These are phyloP conservation scores for Nomada hirtipes DNA, from an alignment of 2,888 invertebrate genomes.

Conservation along the genomic window DNA sequence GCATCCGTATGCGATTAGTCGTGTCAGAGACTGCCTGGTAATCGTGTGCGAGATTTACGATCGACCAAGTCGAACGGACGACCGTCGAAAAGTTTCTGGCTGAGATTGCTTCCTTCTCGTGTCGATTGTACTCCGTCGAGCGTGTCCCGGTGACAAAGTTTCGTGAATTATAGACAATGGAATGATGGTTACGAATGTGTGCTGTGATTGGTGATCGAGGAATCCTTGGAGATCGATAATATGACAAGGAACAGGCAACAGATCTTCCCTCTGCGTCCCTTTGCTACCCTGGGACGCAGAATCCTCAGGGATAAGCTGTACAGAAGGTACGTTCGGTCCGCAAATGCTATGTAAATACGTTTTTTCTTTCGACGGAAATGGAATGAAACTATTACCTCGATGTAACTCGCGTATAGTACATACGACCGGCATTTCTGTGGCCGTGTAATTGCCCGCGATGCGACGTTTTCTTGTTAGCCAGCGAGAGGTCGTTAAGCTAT, in stretches of 20 bases:
- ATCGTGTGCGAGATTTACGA: slow-evolving; percentile 35
- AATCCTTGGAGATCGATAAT: slow-evolving; percentile 34
- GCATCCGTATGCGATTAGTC: slow-evolving; percentile 37
- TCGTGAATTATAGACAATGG: not conserved
- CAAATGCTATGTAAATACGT: not conserved
- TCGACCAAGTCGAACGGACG: slow-evolving; percentile 7
- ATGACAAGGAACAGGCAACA: slow-evolving; percentile 85
- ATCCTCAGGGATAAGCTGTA: slow-evolving; percentile 85
- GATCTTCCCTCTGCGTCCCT: slow-evolving; percentile 85
- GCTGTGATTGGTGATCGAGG: slow-evolving; percentile 6
- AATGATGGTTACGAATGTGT: slow-evolving; percentile 1
- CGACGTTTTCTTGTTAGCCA: slow-evolving; percentile 27
- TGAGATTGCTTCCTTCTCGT: slow-evolving; percentile 12
- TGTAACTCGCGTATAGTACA: not conserved
- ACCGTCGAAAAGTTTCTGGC: slow-evolving; percentile 4
- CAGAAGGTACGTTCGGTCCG: slow-evolving; percentile 84
- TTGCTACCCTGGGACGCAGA: slow-evolving; percentile 85
- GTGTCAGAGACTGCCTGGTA: not conserved
- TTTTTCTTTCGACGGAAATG: slow-evolving; percentile 1
- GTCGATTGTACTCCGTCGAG: not conserved
- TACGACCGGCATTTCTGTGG: not conserved
- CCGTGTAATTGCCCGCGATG: slow-evolving; percentile 23
- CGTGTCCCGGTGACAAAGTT: not conserved
- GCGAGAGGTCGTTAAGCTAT: slow-evolving; percentile 17
- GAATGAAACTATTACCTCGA: slow-evolving; percentile 7